Evolutionary conservation across 2,797 vertebrate species (phyloP).

Genomic region (Sphaeramia orbicularis): DNA sequence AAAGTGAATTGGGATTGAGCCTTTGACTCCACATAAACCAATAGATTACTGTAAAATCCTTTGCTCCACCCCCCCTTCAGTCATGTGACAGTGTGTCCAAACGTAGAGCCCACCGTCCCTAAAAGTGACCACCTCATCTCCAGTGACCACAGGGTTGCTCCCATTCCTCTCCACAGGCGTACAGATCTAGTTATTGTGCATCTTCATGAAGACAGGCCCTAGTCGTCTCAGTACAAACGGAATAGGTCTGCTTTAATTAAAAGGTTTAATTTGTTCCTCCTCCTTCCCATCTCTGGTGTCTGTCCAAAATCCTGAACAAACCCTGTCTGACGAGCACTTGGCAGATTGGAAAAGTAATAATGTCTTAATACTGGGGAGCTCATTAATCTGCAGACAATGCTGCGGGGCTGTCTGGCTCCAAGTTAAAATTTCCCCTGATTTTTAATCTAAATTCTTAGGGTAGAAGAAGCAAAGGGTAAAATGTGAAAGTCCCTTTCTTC

Average conservation of each 20-base stretch:
- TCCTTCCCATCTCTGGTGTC: slow-evolving; percentile 17
- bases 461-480: slow-evolving; percentile 29
- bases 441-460: slow-evolving; percentile 14
- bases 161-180: slow-evolving; percentile 27
- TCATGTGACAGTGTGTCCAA: slow-evolving; percentile 19
- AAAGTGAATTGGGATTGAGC: no score
- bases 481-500: not conserved
- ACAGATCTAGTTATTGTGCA: slow-evolving; percentile 40
- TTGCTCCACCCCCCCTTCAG: slow-evolving; percentile 5
- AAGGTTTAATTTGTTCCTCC: slow-evolving; percentile 29
- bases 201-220: slow-evolving; percentile 19
- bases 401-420: slow-evolving; percentile 45
- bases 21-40: slow-evolving; percentile 19
- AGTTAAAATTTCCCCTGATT: slow-evolving; percentile 12
- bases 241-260: slow-evolving; percentile 37
- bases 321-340: slow-evolving; percentile 24
- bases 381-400: slow-evolving; percentile 58
- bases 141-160: slow-evolving; percentile 39
- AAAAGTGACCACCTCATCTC: slow-evolving; percentile 54
- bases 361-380: slow-evolving; percentile 45
- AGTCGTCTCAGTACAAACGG: slow-evolving; percentile 18
- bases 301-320: slow-evolving; percentile 40
- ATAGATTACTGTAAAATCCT: slow-evolving; percentile 32
- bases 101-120: slow-evolving; percentile 17
- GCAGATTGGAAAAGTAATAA: slow-evolving; percentile 51